Base-by-base conservation (phyloP, 2,888 invertebrate species). In the Lapara coniferarum region DNA sequence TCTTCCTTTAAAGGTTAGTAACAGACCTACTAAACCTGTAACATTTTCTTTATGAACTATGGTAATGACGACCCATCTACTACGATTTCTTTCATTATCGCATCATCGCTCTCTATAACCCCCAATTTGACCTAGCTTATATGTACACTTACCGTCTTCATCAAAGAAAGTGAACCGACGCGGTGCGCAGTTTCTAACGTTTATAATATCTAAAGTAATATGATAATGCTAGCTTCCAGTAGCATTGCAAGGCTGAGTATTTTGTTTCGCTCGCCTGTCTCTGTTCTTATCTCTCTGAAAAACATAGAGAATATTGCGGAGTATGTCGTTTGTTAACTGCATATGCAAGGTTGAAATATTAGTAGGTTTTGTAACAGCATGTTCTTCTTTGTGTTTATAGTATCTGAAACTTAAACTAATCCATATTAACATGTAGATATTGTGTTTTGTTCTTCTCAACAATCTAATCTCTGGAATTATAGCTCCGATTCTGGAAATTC, bases 221-320 rank as follows among this genome's bases (percentile, higher is more conserved):
- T 49, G 63, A 63, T 63, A 63, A 63, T 55, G 55, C 19, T 46
- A 19, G 49, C 63, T 63, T 63, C 16, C 63, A 63, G 19, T 49
- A 13, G 63, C 49, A 37, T 37, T 37, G 49, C 63, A 63, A 63
- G 30, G 49, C 63, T 49, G 19, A 49, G 63, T 63, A 49, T 63
- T 63, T 49, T 19, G 63, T 63, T 63, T 63, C 63, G 19, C 49
- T 49, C 49, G 19, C 49, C 19, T 63, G 46, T 63, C 63, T 49
- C 19, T 12, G 12, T 30, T 49, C 4, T 49, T 63, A 46, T 19
- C 63, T 12, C 12, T 49, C 12, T 63, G 44, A 49, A 63, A 16
- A 63, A 63, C 49, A 49, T 49, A 46, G 49, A 63, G 8, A 19
- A 63, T 49, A 49, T 63, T 46, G 63, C 49, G 46, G 46, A 46